phyloP scores from a whole-genome alignment of 2,113 vertebrate species.

The Octodon degus region DNA sequence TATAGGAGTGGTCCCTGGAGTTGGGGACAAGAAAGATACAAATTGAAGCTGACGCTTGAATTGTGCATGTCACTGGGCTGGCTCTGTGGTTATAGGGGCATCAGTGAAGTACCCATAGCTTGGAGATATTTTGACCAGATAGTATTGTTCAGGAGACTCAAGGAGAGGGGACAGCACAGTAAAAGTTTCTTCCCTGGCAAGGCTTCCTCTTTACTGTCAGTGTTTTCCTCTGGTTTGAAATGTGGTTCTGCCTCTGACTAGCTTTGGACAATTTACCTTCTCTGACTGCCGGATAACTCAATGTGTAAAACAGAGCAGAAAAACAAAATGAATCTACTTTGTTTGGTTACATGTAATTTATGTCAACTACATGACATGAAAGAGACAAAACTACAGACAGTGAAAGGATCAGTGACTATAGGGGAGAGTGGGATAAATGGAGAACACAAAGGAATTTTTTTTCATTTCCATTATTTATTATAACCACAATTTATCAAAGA shows the following conservation, averaged over 20 bases:
- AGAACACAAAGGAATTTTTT: too few species aligned
- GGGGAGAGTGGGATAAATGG: not conserved
- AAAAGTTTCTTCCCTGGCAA: not conserved
- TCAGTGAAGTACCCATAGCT: not conserved
- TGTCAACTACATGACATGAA: not conserved
- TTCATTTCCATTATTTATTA: conserved; percentile 26
- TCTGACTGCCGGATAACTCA: not conserved
- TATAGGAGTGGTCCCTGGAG: not conserved
- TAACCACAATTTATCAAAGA: conserved; percentile 4
- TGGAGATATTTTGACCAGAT: not conserved
- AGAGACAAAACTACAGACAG: not conserved
- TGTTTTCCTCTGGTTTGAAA: not conserved
- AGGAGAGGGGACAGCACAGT: not conserved
- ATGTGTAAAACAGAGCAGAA: not conserved
- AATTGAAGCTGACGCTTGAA: not conserved
- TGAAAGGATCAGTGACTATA: not conserved
- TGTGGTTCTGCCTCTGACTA: too few species aligned
- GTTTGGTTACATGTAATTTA: not conserved
- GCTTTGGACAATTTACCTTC: not conserved
- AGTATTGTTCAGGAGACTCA: not conserved
- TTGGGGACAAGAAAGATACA: not conserved
- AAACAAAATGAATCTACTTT: not conserved
- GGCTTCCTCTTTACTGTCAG: not conserved
- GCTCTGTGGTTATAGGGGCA: not conserved
- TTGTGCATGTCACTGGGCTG: not conserved